phyloP scores from a whole-genome alignment of 2,888 invertebrate genomes.

The Falcaria lacertinaria region DNA sequence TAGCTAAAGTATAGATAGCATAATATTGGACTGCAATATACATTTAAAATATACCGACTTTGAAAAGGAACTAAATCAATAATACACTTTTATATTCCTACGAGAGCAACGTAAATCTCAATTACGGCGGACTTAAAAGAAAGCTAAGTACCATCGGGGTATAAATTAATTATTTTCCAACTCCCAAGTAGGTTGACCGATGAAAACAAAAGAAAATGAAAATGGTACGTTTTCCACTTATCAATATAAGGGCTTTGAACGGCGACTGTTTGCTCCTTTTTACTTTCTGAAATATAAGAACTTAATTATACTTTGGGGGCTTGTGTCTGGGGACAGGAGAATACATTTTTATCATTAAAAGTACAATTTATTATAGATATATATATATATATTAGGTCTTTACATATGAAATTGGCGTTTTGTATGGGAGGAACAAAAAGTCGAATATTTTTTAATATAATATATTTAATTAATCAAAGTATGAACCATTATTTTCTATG shows the following conservation, averaged over 20 bases:
- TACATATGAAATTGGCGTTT: too few species aligned
- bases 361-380: too few species aligned
- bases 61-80: background rate
- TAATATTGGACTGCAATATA: too few species aligned
- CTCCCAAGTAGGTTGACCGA: background rate
- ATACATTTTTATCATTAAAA: too few species aligned
- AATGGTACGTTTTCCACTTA: constrained; percentile 1
- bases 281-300: background rate
- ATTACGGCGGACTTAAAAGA: background rate
- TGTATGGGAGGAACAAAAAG: too few species aligned
- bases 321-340: too few species aligned
- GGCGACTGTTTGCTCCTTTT: background rate
- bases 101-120: background rate
- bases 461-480: too few species aligned
- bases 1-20: too few species aligned
- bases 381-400: too few species aligned
- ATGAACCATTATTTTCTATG: too few species aligned
- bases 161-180: background rate
- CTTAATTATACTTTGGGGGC: background rate
- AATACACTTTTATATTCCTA: background rate
- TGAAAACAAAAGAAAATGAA: constrained; percentile 2
- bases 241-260: background rate
- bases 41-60: too few species aligned
- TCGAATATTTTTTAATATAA: too few species aligned
- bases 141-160: background rate